Conservation (phyloP, 2,888 invertebrate genomes). For the Cyclophora albipunctata region DNA sequence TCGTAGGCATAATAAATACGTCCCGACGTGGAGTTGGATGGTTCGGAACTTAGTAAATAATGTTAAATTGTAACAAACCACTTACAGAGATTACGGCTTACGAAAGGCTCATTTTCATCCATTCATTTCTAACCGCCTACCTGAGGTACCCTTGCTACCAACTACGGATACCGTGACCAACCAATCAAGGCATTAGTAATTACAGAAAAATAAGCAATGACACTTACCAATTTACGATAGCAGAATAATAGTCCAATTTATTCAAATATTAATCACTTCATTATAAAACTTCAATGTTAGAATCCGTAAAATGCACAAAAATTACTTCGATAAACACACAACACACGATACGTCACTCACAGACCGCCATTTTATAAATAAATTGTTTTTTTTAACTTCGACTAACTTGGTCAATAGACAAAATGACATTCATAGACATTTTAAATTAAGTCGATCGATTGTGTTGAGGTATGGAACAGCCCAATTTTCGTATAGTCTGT, state of each 20-base stretch:
- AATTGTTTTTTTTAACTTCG: conserved; percentile 22
- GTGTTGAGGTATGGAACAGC: too few species aligned
- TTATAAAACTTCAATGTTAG: conserved; percentile 38
- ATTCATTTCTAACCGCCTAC: conserved; percentile 38
- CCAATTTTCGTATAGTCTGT: too few species aligned
- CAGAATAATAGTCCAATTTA: conserved; percentile 30
- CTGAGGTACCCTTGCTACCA: conserved; percentile 24
- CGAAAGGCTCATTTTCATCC: conserved; percentile 18
- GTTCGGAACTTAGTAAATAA: too few species aligned
- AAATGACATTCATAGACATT: too few species aligned
- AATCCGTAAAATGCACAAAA: conserved; percentile 14
- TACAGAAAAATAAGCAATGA: conserved; percentile 1
- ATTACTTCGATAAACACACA: conserved; percentile 59
- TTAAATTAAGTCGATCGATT: too few species aligned
- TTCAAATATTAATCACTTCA: conserved; percentile 47
- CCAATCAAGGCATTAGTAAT: conserved; percentile 11
- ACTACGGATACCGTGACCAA: conserved; percentile 39
- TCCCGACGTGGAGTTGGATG: too few species aligned
- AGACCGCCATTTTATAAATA: conserved; percentile 69
- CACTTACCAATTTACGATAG: conserved; percentile 44
- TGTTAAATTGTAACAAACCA: too few species aligned
- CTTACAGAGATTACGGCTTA: too few species aligned
- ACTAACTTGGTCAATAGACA: too few species aligned
- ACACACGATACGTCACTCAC: conserved; percentile 70
- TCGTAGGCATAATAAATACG: too few species aligned